Base-by-base conservation (phyloP, 1,140 invertebrate species). In the Holotrichia oblita region DNA sequence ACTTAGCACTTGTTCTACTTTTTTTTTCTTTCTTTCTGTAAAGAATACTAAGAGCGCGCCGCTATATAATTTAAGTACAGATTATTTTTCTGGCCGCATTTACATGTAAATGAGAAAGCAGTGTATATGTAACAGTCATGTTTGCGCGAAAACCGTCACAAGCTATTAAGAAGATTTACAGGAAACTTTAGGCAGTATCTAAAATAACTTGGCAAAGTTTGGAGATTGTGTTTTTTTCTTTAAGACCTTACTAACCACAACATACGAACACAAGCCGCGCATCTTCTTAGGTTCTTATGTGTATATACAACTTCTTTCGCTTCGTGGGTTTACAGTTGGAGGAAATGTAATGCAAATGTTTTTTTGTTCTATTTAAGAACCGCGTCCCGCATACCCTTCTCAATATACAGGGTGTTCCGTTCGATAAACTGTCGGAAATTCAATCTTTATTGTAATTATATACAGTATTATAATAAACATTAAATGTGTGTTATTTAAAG, bases 161-260 rank as follows among this genome's bases (percentile, higher is more conserved):
- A 69, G 61, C 24, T 27, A 69, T 69, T 69, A 69, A 69, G 61
- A 69, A 69, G 61, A 69, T 69, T 69, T 69, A 22, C 61, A 24
- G 61, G 61, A 69, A 69, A 69, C 61, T 69, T 69, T 69, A 34
- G 24, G 24, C 61, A 14, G 61, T 22, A 69, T 69, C 61, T 69
- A 69, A 69, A 69, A 69, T 69, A 69, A 69, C 61, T 69, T 69
- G 61, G 61, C 61, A 69, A 69, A 69, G 61, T 69, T 69, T 69
- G 22, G 61, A 69, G 61, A 69, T 55, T 69, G 61, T 34, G 27
- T 69, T 69, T 69, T 48, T 69, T 69, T 10, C 27, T 27, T 27
- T 27, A 27, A 24, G 27, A 69, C 27, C 61, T 27, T 69, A 27
- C 17, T 24, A 69, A 69, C 61, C 61, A 69, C 61, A 69, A 69